Conservation (phyloP, 2,113 vertebrate species). For the Phylloscopus trochiloides region DNA sequence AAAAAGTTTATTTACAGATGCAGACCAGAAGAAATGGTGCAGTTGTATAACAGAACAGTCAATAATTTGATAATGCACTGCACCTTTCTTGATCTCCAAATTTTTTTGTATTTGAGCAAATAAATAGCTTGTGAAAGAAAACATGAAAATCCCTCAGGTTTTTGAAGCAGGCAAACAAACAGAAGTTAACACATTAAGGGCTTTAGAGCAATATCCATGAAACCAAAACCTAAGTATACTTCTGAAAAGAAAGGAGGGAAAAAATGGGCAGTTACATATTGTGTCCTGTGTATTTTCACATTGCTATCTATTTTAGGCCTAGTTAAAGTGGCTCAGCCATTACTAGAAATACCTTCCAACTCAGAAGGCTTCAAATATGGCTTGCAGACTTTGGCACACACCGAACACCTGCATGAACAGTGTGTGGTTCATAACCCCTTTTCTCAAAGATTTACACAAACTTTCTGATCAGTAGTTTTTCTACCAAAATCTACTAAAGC, state of each 20-base stretch:
- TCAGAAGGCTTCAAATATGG: not conserved
- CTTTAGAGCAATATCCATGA: not conserved
- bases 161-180: not conserved
- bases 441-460: not conserved
- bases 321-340: not conserved
- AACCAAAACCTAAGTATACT: not conserved
- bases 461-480: not conserved
- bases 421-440: not conserved
- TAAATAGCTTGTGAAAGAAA: not conserved
- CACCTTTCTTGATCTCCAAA: not conserved
- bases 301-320: not conserved
- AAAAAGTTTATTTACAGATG: not conserved
- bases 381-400: not conserved
- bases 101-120: not conserved
- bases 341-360: not conserved
- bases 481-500: not conserved
- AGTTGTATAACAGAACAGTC: not conserved
- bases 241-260: not conserved
- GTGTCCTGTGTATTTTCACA: not conserved
- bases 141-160: not conserved
- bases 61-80: not conserved
- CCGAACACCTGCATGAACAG: not conserved
- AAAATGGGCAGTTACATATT: not conserved
- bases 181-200: not conserved
- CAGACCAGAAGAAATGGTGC: not conserved